A percentile compares a stretch with the other conserved stretches of the same genome.
These are phyloP conservation scores for Muscidifurax raptorellus DNA, from an alignment of 1,140 invertebrate genomes.

Conservation along the genomic window DNA sequence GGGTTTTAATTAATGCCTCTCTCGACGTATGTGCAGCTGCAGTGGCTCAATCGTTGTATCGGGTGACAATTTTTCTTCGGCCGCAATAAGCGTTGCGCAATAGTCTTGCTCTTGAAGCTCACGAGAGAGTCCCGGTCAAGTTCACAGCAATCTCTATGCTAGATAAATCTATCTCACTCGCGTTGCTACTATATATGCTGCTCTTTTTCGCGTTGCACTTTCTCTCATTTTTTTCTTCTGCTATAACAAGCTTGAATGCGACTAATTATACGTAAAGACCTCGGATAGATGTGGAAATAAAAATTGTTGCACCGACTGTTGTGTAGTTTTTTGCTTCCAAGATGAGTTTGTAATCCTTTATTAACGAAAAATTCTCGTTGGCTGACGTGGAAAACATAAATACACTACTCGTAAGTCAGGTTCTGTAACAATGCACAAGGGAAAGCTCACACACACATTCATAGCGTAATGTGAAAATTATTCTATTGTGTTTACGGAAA, in stretches of 20 bases:
- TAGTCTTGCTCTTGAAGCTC: constrained; percentile 34
- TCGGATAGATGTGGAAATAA: not conserved
- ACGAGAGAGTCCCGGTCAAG: constrained; percentile 34
- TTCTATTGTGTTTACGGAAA: constrained; percentile 1
- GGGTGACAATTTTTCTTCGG: constrained; percentile 39
- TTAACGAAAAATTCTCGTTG: not conserved
- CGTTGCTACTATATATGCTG: not conserved
- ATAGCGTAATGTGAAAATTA: not conserved
- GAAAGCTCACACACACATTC: not conserved
- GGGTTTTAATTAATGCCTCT: not conserved
- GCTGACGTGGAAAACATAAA: not conserved
- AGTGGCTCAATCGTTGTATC: not conserved
- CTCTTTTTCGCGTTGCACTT: not conserved
- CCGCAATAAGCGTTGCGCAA: constrained; percentile 32
- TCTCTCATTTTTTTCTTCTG: not conserved
- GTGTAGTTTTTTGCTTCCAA: no score
- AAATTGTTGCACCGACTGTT: not conserved
- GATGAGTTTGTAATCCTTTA: not conserved
- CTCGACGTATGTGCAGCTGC: not conserved
- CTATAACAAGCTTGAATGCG: no score
- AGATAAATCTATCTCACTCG: constrained; percentile 36
- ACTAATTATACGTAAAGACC: not conserved
- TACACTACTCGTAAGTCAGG: not conserved
- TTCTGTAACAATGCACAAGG: not conserved
- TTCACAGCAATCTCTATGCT: constrained; percentile 38